phyloP scores from a whole-genome alignment of 1,140 invertebrate species.

The Pseudomyrmex flavicornis region DNA sequence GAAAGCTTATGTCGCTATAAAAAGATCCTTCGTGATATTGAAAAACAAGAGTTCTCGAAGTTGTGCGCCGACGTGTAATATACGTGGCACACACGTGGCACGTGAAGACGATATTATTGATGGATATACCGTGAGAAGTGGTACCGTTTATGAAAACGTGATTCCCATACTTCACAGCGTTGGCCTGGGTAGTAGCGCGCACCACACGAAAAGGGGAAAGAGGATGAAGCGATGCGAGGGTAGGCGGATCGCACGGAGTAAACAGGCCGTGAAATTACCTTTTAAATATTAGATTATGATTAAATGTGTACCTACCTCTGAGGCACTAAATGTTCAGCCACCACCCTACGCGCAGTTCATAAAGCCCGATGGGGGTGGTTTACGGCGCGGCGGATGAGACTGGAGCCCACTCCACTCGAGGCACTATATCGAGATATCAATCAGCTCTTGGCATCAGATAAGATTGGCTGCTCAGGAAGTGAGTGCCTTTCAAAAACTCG shows the following conservation, averaged over 20 bases:
- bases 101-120: conserved; percentile 37
- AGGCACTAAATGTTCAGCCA: conserved; percentile 82
- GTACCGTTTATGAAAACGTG: conserved; percentile 49
- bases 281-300: conserved; percentile 86
- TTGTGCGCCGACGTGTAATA: background rate
- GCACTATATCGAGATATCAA: conserved; percentile 81
- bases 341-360: conserved; percentile 69
- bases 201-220: conserved; percentile 24
- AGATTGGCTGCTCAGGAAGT: conserved; percentile 81
- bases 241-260: conserved; percentile 77
- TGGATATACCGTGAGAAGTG: conserved; percentile 40
- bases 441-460: conserved; percentile 83
- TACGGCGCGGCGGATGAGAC: conserved; percentile 72
- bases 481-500: conserved; percentile 78
- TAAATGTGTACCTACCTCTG: conserved; percentile 83
- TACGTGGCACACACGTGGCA: background rate
- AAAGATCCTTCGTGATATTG: too few species aligned
- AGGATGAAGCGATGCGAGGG: conserved; percentile 40
- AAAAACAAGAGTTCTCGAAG: background rate
- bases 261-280: conserved; percentile 86
- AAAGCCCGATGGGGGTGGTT: conserved; percentile 78
- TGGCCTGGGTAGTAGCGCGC: conserved; percentile 27
- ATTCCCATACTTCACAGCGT: conserved; percentile 56
- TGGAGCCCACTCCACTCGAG: conserved; percentile 64
- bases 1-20: too few species aligned